Evolutionary conservation across 53 echinoderm and acorn worm genomes (phyloP).

Genomic region (Stichopus horrens): DNA sequence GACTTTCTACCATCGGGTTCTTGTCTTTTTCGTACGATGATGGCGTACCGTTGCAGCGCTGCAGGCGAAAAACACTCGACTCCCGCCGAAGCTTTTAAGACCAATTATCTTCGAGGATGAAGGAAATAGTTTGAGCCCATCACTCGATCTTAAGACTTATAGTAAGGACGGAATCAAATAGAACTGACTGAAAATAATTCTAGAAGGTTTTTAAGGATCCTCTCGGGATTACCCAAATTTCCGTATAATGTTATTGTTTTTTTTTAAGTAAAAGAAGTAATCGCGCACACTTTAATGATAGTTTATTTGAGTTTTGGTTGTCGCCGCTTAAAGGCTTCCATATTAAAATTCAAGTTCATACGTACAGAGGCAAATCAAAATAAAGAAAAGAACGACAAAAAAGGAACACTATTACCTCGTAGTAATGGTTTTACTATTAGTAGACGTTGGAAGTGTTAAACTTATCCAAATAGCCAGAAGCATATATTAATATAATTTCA

Average conservation of each 20-base stretch:
- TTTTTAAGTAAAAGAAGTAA: slow-evolving; percentile 29
- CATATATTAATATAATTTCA: not conserved
- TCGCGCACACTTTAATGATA: not conserved
- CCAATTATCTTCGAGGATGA: slow-evolving; percentile 20
- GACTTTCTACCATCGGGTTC: too few species aligned
- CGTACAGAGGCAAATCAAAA: not conserved
- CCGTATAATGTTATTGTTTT: slow-evolving; percentile 17
- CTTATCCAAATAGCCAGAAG: not conserved
- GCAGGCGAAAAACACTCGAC: slow-evolving; percentile 33
- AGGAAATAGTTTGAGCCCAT: slow-evolving; percentile 26
- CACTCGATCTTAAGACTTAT: not conserved
- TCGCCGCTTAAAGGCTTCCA: not conserved
- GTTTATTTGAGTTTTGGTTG: not conserved
- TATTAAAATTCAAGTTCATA: not conserved
- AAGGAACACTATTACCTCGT: not conserved
- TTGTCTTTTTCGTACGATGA: not conserved
- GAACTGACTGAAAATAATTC: slow-evolving; percentile 1
- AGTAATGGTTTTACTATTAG: not conserved
- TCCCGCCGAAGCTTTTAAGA: slow-evolving; percentile 35
- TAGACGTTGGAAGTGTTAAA: not conserved
- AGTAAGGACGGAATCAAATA: not conserved
- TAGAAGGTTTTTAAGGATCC: slow-evolving; percentile 24
- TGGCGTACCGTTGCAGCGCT: slow-evolving; percentile 14
- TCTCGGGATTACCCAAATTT: slow-evolving; percentile 31
- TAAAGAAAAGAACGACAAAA: not conserved